Evolutionary conservation across 1,140 invertebrate species (phyloP), one percentile per base, ranked within the genome.

Genomic region (Phymastichus coffea): DNA sequence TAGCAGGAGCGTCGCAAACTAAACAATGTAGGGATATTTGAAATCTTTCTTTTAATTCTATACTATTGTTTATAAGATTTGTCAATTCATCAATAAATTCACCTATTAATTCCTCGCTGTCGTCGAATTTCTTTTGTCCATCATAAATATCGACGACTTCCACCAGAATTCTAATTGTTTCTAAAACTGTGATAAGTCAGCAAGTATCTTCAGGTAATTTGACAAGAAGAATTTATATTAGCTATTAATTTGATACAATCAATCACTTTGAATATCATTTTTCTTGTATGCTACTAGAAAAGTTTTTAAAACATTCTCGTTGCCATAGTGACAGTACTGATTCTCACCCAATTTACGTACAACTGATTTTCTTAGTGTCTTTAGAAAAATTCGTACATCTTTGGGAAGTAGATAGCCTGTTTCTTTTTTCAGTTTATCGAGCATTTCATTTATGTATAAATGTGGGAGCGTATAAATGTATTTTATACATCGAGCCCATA

Each of bases 1-100:
- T 66, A 40, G 66, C 68, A 15, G 67, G 64, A 0, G 63, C 51
- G 51, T 72, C 65, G 49, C 70, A 77, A 37, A 76, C 63, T 30
- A 77, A 56, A 49, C 49, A 57, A 25, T 57, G 20, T 10, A 75
- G 46, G 35, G 40, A 33, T 40, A 74, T 22, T 12, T 14, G 23
- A 56, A 64, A 53, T 38, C 49, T 30, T 47, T 47, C 48, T 20
- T 63, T 52, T 43, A 70, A 22, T 6, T 19, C 19, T 8, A 72
- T 53, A 10, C 70, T 69, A 58, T 66, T 48, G n/a, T 43, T 28
- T 41, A 60, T 51, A 19, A 67, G 28, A 44, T 60, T 19, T 2
- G 6, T 58, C 9, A 69, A 49, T 63, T 79, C 73, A 33, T 61
- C n/a, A 8, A 73, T 43, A 61, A 77, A 78, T 28, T 61, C 4